Evolutionary conservation across 1,140 invertebrate species (phyloP).

Genomic region (Daktulosphaira vitifoliae): DNA sequence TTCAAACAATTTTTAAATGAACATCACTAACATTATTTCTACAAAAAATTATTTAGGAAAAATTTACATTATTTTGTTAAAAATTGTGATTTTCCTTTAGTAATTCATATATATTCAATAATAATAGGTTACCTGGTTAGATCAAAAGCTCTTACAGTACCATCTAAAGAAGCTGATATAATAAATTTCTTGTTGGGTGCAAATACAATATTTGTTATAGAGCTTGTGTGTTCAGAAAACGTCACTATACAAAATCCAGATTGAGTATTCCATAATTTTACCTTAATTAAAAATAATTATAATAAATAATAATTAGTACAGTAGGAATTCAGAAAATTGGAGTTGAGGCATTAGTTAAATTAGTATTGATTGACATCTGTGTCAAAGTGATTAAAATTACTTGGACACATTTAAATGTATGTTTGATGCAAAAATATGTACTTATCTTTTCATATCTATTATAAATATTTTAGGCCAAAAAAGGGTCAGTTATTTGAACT

Average conservation of each 20-base stretch:
- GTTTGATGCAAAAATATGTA: too few relatives aligned
- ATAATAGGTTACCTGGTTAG: constrained; percentile 54
- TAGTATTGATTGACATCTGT: not conserved
- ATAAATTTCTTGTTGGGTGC: constrained; percentile 86
- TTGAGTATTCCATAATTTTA: constrained; percentile 89
- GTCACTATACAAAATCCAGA: constrained; percentile 92
- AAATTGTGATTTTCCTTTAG: too few relatives aligned
- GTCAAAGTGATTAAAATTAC: too few relatives aligned
- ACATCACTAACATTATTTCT: too few relatives aligned
- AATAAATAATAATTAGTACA: not conserved
- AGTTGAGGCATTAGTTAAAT: not conserved
- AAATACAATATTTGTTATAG: constrained; percentile 72
- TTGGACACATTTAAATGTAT: too few relatives aligned
- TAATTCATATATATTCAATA: too few relatives aligned
- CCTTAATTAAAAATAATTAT: constrained; percentile 43
- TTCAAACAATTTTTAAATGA: too few relatives aligned
- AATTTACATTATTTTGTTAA: too few relatives aligned
- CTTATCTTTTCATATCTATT: too few relatives aligned
- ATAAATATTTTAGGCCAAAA: too few relatives aligned
- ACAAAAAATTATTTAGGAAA: too few relatives aligned
- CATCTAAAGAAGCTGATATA: constrained; percentile 83
- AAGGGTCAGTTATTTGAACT: too few relatives aligned
- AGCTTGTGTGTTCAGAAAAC: constrained; percentile 79
- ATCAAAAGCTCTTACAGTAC: constrained; percentile 92
- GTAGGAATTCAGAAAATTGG: not conserved